A percentile compares a stretch with the other conserved stretches of the same genome.
Evolutionary conservation across 1,140 invertebrate species (phyloP).

Genomic region (Dinoponera quadriceps): DNA sequence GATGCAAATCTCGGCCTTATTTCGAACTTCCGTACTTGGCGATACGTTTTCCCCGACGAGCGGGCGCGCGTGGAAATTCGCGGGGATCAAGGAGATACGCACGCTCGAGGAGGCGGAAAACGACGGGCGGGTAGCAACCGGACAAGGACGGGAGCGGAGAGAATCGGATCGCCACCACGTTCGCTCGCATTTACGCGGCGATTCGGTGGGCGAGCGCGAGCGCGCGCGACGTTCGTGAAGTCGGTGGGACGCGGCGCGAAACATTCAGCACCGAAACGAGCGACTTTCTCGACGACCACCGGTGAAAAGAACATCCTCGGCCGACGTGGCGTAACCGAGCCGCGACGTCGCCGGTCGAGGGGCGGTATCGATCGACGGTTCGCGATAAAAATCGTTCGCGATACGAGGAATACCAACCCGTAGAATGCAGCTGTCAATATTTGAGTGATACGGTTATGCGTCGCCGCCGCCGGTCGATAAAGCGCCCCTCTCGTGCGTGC

Average conservation of each 20-base stretch:
- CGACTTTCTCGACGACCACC: constrained; percentile 20
- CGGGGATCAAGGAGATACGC: constrained; percentile 35
- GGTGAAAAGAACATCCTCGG: constrained; percentile 35
- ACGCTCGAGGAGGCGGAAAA: constrained; percentile 31
- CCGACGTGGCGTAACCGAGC: neutral
- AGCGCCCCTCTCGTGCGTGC: constrained; percentile 7
- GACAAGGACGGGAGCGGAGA: neutral
- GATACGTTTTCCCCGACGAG: constrained; percentile 27
- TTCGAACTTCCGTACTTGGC: neutral
- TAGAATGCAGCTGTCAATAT: constrained; percentile 57
- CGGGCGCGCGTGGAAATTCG: constrained; percentile 30
- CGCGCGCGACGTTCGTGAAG: constrained; percentile 47
- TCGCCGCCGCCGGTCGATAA: constrained; percentile 40
- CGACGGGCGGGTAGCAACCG: neutral
- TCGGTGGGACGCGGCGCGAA: constrained; percentile 29
- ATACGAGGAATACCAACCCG: constrained; percentile 52
- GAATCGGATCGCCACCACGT: too few relatives aligned
- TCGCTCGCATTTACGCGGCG: constrained; percentile 43
- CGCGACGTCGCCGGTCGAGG: neutral
- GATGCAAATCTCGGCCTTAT: constrained; percentile 46
- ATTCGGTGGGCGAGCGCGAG: constrained; percentile 43
- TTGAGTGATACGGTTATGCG: constrained; percentile 50
- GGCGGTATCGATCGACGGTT: constrained; percentile 37
- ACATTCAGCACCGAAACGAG: constrained; percentile 35
- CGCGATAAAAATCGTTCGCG: constrained; percentile 50